phyloP scores from a whole-genome alignment of 2,113 vertebrate species.

The Furnarius figulus region DNA sequence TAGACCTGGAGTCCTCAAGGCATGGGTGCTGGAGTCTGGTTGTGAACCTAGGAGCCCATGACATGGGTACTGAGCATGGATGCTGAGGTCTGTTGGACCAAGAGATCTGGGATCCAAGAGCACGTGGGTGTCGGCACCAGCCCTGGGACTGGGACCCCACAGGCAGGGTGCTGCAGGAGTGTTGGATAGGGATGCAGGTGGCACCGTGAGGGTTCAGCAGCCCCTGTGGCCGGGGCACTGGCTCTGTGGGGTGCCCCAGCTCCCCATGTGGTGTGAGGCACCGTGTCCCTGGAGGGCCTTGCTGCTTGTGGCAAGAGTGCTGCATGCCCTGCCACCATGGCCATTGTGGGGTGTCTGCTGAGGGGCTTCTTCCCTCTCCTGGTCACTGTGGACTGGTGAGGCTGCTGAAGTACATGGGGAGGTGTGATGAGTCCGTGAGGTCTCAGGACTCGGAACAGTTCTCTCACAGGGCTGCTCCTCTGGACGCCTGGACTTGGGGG shows the following conservation, averaged over 20 bases:
- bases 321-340: no score
- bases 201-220: neutral
- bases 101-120: neutral
- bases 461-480: neutral
- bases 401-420: neutral
- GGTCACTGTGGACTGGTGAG: neutral
- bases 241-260: neutral
- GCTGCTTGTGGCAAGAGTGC: neutral
- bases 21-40: neutral
- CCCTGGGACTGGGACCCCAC: neutral
- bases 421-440: neutral
- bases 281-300: neutral
- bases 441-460: neutral
- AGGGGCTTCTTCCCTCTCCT: neutral
- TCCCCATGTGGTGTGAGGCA: neutral
- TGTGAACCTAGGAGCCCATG: no score
- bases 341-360: neutral
- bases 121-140: neutral
- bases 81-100: neutral
- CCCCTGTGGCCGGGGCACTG: rapidly evolving
- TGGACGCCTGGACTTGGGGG: neutral
- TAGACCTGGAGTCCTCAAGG: neutral
- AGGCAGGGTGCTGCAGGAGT: neutral
- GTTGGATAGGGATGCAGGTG: neutral
- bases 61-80: neutral